phyloP scores from a whole-genome alignment of 2,113 vertebrate genomes.

The Rhinogobius similis region DNA sequence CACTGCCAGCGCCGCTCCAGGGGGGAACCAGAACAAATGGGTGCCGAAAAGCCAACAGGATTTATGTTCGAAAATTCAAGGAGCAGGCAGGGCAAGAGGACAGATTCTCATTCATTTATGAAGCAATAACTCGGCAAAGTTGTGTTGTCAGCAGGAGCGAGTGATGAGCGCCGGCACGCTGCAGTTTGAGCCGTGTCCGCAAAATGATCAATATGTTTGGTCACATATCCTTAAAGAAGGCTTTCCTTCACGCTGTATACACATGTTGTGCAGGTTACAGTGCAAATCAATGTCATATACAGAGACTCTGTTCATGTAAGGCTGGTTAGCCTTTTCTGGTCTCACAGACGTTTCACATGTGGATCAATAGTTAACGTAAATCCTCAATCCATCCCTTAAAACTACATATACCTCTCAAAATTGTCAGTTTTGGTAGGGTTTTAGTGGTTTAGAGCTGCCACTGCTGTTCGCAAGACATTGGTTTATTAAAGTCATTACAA shows the following conservation, averaged over 20 bases:
- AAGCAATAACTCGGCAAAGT: conserved; percentile 47
- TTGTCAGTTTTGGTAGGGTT: too few species aligned
- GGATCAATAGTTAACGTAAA: not conserved
- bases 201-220: conserved; percentile 59
- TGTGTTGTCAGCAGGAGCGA: conserved; percentile 55
- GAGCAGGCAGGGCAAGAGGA: conserved; percentile 53
- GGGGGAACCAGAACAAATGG: conserved; percentile 53
- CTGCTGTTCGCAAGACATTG: too few species aligned
- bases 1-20: conserved; percentile 49
- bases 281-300: conserved; percentile 7
- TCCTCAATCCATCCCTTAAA: too few species aligned
- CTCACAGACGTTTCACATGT: not conserved
- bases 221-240: conserved; percentile 25
- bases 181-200: conserved; percentile 41
- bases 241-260: conserved; percentile 27
- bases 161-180: conserved; percentile 39
- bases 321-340: conserved; percentile 1
- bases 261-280: conserved; percentile 27
- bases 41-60: conserved; percentile 49
- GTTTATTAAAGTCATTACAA: too few species aligned
- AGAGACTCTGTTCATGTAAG: conserved; percentile 10
- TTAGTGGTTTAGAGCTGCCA: too few species aligned
- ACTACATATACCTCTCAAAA: too few species aligned
- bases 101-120: conserved; percentile 61
- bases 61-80: conserved; percentile 58